Evolutionary conservation across 2,888 invertebrate species (phyloP).

Genomic region (Cataglyphis livida): DNA sequence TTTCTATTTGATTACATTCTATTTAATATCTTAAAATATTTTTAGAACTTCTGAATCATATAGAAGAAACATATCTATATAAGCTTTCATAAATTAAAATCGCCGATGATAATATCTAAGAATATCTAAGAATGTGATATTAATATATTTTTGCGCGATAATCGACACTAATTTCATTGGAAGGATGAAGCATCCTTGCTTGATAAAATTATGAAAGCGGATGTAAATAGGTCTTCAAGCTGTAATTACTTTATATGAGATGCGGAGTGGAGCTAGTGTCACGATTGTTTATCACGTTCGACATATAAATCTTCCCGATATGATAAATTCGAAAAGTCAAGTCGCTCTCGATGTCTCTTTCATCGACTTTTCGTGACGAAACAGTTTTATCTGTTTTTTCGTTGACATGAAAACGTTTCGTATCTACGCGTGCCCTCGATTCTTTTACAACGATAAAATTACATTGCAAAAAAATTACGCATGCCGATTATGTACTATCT

Average conservation of each 20-base stretch:
- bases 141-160: neutral
- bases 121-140: neutral
- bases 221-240: conserved; percentile 17
- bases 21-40: neutral
- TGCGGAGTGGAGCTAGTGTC: neutral
- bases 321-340: conserved; percentile 29
- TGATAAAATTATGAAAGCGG: conserved; percentile 1
- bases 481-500: neutral
- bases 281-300: conserved; percentile 37
- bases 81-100: neutral
- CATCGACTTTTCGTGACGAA: conserved; percentile 4
- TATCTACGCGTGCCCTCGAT: neutral
- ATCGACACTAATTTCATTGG: neutral
- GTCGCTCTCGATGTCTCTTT: conserved; percentile 13
- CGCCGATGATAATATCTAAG: neutral
- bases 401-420: conserved; percentile 22
- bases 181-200: neutral
- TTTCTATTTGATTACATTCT: neutral
- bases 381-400: conserved; percentile 7
- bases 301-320: conserved; percentile 18
- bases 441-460: conserved; percentile 8
- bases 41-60: neutral
- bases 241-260: conserved; percentile 25
- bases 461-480: conserved; percentile 1
- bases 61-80: neutral